Percentiles rank a stretch among this genome's conserved stretches.
Evolutionary conservation across 1,140 invertebrate species (phyloP).

Genomic region (Bombus huntii): DNA sequence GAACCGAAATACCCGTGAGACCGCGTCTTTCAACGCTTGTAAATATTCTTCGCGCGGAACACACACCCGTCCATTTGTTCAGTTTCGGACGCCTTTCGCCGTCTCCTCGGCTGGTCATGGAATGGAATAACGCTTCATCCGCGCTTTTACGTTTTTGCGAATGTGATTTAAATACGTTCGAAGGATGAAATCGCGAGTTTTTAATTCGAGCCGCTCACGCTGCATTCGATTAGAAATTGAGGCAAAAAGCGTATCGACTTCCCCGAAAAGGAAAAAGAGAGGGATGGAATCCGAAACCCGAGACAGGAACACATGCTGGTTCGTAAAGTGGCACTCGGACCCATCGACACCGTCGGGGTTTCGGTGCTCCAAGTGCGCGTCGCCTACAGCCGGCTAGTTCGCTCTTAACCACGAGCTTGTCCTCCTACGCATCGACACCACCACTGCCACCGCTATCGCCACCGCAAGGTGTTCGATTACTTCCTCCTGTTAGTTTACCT

Average conservation of each 20-base stretch:
- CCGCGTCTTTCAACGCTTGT: slow-evolving; percentile 41
- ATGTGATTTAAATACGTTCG: neutral
- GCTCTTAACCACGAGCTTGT: slow-evolving; percentile 61
- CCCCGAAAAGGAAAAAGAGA: slow-evolving; percentile 1
- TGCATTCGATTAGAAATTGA: neutral
- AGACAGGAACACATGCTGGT: slow-evolving; percentile 59
- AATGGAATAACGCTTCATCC: neutral
- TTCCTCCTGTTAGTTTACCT: slow-evolving; percentile 16
- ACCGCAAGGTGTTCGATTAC: slow-evolving; percentile 63
- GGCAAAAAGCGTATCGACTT: slow-evolving; percentile 29
- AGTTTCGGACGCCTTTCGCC: neutral
- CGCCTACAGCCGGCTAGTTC: slow-evolving; percentile 14
- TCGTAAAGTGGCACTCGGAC: slow-evolving; percentile 61
- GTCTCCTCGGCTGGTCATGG: neutral
- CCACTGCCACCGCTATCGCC: slow-evolving; percentile 30
- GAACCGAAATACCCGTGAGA: slow-evolving; percentile 73
- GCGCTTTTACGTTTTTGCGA: neutral
- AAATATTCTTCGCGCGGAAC: neutral
- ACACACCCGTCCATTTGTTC: neutral
- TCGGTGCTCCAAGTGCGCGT: slow-evolving; percentile 13
- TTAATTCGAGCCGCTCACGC: neutral
- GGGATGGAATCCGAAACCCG: slow-evolving; percentile 49
- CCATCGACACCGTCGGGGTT: slow-evolving; percentile 41
- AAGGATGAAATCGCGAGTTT: neutral
- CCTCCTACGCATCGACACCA: slow-evolving; percentile 63